A percentile compares a stretch with the other conserved stretches of the same genome.
phyloP scores from a whole-genome alignment of 2,888 invertebrate species.

The Andrena flavipes region DNA sequence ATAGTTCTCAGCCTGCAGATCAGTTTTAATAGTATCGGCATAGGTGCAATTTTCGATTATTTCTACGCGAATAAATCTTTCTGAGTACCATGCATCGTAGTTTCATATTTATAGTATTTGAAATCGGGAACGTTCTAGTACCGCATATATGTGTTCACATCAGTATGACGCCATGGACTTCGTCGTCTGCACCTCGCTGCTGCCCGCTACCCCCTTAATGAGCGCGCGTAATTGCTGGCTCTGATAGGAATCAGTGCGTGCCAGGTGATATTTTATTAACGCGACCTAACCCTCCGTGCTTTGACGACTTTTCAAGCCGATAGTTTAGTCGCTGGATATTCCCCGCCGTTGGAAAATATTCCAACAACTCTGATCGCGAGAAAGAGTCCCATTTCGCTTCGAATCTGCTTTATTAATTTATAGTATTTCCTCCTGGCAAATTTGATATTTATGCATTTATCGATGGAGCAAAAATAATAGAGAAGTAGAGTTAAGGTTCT shows the following conservation, averaged over 20 bases:
- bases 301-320: background rate
- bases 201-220: constrained; percentile 19
- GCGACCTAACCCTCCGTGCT: background rate
- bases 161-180: constrained; percentile 1
- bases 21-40: too few species aligned
- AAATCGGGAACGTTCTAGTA: constrained; percentile 6
- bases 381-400: too few species aligned
- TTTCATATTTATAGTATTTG: background rate
- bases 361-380: too few species aligned
- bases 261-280: constrained; percentile 37
- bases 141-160: constrained; percentile 1
- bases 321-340: background rate
- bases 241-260: constrained; percentile 15
- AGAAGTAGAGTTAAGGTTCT: too few species aligned
- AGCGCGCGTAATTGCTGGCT: constrained; percentile 26
- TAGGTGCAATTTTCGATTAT: too few species aligned
- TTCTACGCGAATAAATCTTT: background rate
- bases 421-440: too few species aligned
- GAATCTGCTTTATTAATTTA: too few species aligned
- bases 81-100: background rate
- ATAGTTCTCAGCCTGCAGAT: too few species aligned
- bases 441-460: too few species aligned
- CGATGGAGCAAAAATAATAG: too few species aligned
- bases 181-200: background rate
- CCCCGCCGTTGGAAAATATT: background rate